phyloP scores from a whole-genome alignment of 1,140 invertebrate species.

The Hylyphantes graminicola region DNA sequence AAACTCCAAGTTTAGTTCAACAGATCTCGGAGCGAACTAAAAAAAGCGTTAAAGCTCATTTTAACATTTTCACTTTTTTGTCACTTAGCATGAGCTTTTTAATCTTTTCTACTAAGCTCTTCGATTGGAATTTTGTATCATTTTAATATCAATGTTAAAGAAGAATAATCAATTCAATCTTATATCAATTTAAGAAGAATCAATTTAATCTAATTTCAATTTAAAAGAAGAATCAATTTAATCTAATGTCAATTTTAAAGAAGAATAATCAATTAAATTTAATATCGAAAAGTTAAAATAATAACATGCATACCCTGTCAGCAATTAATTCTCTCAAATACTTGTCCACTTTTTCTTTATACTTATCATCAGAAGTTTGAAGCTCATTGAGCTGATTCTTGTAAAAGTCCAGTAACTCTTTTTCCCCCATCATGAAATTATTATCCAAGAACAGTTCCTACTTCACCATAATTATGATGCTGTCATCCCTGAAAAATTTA shows the following conservation, averaged over 20 bases:
- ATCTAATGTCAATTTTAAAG: background rate
- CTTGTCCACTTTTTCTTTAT: conserved; percentile 39
- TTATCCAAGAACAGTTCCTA: too few species aligned
- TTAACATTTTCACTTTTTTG: too few species aligned
- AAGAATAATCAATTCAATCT: background rate
- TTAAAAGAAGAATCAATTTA: background rate
- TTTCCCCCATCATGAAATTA: background rate
- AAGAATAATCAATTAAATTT: background rate
- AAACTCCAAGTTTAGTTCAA: too few species aligned
- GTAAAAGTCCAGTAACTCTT: conserved; percentile 29
- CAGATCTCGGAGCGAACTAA: too few species aligned
- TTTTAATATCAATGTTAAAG: too few species aligned
- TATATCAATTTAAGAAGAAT: background rate
- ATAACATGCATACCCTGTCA: conserved; percentile 21
- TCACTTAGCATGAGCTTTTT: too few species aligned
- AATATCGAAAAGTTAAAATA: background rate
- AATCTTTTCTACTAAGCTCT: too few species aligned
- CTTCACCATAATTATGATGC: too few species aligned
- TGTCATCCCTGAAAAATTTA: too few species aligned
- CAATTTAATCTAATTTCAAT: background rate
- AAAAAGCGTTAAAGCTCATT: too few species aligned
- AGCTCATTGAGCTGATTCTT: conserved; percentile 40
- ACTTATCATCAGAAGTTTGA: conserved; percentile 30
- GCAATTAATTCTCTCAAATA: conserved; percentile 32
- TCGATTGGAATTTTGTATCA: too few species aligned